Evolutionary conservation across 2,888 invertebrate species (phyloP).

Genomic region (Clanis bilineata): DNA sequence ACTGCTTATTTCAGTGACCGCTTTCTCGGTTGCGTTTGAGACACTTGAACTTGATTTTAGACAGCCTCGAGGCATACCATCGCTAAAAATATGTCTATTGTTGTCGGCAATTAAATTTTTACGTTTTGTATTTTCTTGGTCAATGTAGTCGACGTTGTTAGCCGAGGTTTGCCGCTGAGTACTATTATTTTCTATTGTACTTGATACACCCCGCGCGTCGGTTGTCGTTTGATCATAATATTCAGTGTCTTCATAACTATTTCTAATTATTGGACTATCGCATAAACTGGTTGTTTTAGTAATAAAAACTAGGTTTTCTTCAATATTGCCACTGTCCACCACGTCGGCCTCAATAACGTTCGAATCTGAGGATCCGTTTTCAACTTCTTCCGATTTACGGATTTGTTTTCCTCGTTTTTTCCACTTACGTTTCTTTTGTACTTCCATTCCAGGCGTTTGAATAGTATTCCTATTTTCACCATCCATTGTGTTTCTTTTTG

Average conservation of each 20-base stretch:
- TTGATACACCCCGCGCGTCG: neutral
- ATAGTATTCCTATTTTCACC: neutral
- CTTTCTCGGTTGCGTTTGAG: neutral
- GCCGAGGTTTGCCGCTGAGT: neutral
- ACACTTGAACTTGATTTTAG: neutral
- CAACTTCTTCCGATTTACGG: neutral
- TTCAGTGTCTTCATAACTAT: too few species aligned
- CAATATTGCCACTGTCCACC: neutral
- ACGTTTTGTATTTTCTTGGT: neutral
- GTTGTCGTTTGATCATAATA: neutral
- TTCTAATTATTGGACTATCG: neutral
- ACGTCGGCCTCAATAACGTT: neutral
- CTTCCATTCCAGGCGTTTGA: neutral
- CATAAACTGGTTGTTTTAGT: neutral
- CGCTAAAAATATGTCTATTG: neutral
- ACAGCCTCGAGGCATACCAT: neutral
- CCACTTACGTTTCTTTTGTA: neutral
- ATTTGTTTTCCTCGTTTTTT: conserved; percentile 2
- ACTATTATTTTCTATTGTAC: neutral
- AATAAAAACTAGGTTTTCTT: neutral
- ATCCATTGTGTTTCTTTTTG: neutral
- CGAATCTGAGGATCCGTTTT: neutral
- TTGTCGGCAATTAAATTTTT: conserved; percentile 4
- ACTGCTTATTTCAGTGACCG: too few species aligned
- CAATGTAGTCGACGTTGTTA: neutral